Evolutionary conservation across 2,113 vertebrate species (phyloP).

Genomic region (Nansenia antarctica): DNA sequence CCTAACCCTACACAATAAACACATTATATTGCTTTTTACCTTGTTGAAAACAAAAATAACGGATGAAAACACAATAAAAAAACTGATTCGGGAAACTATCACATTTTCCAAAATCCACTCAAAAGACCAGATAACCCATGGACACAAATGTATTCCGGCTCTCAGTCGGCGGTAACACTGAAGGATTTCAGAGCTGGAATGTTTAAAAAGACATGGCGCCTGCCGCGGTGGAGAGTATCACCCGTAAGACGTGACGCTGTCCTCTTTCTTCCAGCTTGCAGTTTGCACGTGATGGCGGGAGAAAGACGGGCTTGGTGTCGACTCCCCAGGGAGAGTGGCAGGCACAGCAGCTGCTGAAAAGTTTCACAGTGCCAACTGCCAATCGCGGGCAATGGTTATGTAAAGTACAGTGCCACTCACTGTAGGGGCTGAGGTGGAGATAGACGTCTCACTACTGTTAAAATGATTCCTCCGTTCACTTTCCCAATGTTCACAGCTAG

Average conservation of each 20-base stretch:
- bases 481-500: no score
- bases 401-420: not conserved
- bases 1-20: not conserved
- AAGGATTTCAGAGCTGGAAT: not conserved
- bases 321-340: slow-evolving; percentile 56
- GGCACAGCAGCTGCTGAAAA: slow-evolving; percentile 64
- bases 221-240: slow-evolving; percentile 2
- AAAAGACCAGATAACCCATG: not conserved
- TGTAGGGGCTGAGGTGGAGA: not conserved
- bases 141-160: slow-evolving; percentile 3
- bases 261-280: slow-evolving; percentile 15
- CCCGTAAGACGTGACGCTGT: slow-evolving; percentile 7
- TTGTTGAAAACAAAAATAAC: not conserved
- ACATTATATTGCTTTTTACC: not conserved
- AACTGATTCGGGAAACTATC: not conserved
- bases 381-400: not conserved
- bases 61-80: not conserved
- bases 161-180: not conserved
- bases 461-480: not conserved
- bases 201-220: slow-evolving; percentile 17
- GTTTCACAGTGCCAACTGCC: slow-evolving; percentile 65
- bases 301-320: slow-evolving; percentile 30
- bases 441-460: not conserved
- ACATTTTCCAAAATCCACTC: not conserved
- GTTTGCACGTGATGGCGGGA: slow-evolving; percentile 44